Evolutionary conservation across 2,797 vertebrate genomes (phyloP), one percentile per base, ranked within the genome.

Genomic region (Peromyscus melanophrys): DNA sequence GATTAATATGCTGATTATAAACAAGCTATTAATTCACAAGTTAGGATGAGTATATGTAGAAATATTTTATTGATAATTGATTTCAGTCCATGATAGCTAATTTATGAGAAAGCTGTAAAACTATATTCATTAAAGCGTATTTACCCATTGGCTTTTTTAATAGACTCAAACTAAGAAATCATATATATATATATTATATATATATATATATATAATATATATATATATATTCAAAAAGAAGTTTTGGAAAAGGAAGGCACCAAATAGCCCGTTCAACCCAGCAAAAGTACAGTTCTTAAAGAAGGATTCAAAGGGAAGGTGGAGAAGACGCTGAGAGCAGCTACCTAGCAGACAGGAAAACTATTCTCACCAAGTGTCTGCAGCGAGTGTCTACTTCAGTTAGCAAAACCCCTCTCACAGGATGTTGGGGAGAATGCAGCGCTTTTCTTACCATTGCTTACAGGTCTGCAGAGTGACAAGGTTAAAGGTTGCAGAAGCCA

Each of bases 41-140:
- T 77, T 95, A 94, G 59, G 37, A 31, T 73, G 78, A 21, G 34
- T 83, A 77, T 76, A 80, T 34, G 90, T 97, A 80, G 78, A 92
- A 87, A 93, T 49, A n/a, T 75, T 96, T 96, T 91, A 67, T 89
- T 96, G 46, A 1, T 40, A 81, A 83, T 95, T 89, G 27, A 7
- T 96, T 97, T 81, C n/a, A 96, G 63, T 89, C 29, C 63, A 89
- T 94, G 69, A 63, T 67, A 87, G 95, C 93, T 94, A 93, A 90
- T 80, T 96, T 89, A 84, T 95, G 71, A 90, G 40, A 96, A 97
- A 90, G 31, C 75, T n/a, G 75, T 89, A 92, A 92, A 94, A 57
- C 16, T 71, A 7, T 92, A 83, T 92, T 90, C 16, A 40, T 90
- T 97, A 89, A 67, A 80, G 82, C 75, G 91, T 92, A 67, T 90